These are phyloP conservation scores for Syrrhaptes paradoxus DNA, from an alignment of 2,113 vertebrate genomes.

Conservation along the genomic window DNA sequence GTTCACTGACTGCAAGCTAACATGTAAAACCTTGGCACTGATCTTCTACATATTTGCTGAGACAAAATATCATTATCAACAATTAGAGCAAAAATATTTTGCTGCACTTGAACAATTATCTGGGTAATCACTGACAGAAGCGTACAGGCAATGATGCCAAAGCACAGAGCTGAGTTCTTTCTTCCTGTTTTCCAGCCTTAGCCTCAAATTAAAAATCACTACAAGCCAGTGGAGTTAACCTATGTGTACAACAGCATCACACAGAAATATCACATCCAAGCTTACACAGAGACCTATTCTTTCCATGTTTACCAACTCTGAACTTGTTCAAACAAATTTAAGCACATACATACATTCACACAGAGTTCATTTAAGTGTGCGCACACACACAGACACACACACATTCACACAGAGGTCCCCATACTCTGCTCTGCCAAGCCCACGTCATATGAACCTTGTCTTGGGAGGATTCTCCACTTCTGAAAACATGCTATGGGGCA, in stretches of 20 bases:
- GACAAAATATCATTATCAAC: constrained; percentile 36
- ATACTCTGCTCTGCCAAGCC: background rate
- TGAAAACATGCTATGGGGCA: background rate
- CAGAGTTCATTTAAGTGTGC: background rate
- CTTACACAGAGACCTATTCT: background rate
- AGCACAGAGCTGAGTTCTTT: background rate
- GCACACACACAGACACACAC: too few relatives aligned
- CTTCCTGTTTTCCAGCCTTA: background rate
- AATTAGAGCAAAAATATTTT: constrained; percentile 51
- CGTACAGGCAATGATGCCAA: background rate
- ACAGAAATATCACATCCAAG: background rate
- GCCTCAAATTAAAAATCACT: background rate
- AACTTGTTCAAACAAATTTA: background rate
- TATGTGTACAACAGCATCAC: background rate
- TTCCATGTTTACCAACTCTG: background rate
- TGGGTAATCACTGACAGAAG: background rate
- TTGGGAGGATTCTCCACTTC: background rate
- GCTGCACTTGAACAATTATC: background rate
- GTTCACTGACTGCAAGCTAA: background rate
- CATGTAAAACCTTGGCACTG: background rate
- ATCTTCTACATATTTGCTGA: background rate
- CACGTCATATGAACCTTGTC: accelerated
- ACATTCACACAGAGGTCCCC: background rate
- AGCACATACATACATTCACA: background rate
- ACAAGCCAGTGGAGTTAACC: background rate